phyloP scores from a whole-genome alignment of 2,797 vertebrate genomes.

The Falco novaeseelandiae region DNA sequence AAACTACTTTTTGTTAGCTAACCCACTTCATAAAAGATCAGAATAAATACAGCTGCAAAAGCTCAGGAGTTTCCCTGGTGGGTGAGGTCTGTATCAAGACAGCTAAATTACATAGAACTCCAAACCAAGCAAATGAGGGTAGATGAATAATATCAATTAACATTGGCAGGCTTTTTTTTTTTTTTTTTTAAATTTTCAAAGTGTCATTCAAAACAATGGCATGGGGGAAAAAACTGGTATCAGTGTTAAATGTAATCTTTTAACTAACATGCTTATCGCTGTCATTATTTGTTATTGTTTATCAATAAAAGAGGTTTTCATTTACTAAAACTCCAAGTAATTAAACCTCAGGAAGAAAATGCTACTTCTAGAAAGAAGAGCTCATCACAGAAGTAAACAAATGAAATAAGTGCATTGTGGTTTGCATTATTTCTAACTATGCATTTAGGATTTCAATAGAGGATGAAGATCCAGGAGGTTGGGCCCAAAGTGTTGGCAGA shows the following conservation, averaged over 20 bases:
- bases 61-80: neutral
- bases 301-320: constrained; percentile 30
- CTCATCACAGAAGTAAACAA: neutral
- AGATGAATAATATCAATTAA: constrained; percentile 5
- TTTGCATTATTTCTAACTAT: neutral
- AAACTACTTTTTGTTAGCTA: neutral
- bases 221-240: neutral
- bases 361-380: constrained; percentile 25
- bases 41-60: constrained; percentile 32
- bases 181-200: neutral
- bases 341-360: constrained; percentile 29
- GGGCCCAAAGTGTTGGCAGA: neutral
- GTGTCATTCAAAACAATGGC: neutral
- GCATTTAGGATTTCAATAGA: neutral
- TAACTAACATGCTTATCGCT: constrained; percentile 1
- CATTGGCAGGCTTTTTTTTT: neutral
- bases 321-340: constrained; percentile 40
- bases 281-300: constrained; percentile 28
- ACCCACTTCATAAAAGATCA: neutral
- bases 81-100: neutral
- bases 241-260: neutral
- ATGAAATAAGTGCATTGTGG: neutral
- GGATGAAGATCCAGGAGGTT: constrained; percentile 10
- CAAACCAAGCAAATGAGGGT: neutral
- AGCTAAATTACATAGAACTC: constrained; percentile 13